phyloP scores from a whole-genome alignment of 2,113 vertebrate genomes.

The Tyto alba region DNA sequence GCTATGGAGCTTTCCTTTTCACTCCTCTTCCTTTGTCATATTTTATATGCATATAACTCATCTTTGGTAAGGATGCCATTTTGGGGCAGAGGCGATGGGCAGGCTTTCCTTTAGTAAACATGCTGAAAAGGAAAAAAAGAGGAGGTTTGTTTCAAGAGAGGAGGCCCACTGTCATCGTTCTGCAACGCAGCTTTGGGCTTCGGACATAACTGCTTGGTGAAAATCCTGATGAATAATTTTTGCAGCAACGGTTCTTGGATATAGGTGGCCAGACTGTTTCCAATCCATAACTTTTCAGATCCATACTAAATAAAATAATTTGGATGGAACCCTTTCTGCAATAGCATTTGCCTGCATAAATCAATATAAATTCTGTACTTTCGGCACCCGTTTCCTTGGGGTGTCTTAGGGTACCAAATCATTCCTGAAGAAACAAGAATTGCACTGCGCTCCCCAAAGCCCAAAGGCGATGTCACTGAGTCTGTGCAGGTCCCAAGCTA shows the following conservation, averaged over 20 bases:
- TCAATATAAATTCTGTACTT: not conserved
- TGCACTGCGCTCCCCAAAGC: too few species aligned
- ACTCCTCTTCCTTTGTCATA: not conserved
- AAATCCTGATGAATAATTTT: not conserved
- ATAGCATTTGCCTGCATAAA: not conserved
- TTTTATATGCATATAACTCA: not conserved
- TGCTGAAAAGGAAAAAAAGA: not conserved
- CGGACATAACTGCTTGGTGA: not conserved
- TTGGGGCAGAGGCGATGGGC: not conserved
- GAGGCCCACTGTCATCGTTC: not conserved
- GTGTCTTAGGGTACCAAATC: not conserved
- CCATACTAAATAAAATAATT: not conserved
- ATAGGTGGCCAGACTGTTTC: not conserved
- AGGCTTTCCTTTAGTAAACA: not conserved
- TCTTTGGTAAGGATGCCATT: not conserved
- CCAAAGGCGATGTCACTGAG: fast-evolving
- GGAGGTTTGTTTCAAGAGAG: not conserved
- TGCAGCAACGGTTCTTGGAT: not conserved
- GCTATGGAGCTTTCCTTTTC: not conserved
- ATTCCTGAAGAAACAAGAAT: not conserved
- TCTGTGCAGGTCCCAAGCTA: not conserved
- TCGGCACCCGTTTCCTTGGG: not conserved
- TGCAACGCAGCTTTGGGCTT: not conserved
- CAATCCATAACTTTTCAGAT: not conserved
- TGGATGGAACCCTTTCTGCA: not conserved